A percentile compares a stretch with the other conserved stretches of the same genome.
Conservation (phyloP, 2,113 vertebrate genomes). For the Nycticebus coucang region DNA sequence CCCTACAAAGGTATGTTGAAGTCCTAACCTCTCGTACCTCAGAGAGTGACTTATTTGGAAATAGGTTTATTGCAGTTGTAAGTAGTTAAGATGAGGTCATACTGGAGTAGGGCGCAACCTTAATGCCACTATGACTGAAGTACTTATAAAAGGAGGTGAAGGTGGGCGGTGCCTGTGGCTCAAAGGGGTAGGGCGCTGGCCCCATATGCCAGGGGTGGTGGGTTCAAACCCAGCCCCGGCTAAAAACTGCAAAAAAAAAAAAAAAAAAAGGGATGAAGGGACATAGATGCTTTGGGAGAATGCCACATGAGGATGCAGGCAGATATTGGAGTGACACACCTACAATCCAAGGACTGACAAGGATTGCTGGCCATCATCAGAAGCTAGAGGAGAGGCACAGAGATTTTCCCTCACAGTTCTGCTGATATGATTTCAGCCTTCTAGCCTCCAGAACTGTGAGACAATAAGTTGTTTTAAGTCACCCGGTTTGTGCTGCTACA, state of each 20-base stretch:
- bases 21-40: neutral
- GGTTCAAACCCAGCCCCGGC: too few relatives aligned
- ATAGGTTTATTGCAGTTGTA: neutral
- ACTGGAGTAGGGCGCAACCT: neutral
- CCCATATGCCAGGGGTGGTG: too few relatives aligned
- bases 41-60: neutral
- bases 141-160: neutral
- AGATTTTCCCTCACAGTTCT: neutral
- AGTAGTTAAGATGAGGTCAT: neutral
- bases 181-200: too few relatives aligned
- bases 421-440: neutral
- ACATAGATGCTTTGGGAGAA: neutral
- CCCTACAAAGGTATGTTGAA: neutral
- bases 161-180: too few relatives aligned
- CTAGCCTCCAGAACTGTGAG: neutral
- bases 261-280: neutral
- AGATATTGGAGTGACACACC: neutral
- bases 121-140: neutral
- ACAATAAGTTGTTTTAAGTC: neutral
- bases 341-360: neutral
- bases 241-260: neutral
- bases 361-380: neutral
- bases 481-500: neutral
- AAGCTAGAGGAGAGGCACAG: neutral
- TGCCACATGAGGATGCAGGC: neutral